These are phyloP conservation scores for Pantherophis alleghaniensis DNA, from an alignment of 2,797 vertebrate genomes.

Conservation along the genomic window DNA sequence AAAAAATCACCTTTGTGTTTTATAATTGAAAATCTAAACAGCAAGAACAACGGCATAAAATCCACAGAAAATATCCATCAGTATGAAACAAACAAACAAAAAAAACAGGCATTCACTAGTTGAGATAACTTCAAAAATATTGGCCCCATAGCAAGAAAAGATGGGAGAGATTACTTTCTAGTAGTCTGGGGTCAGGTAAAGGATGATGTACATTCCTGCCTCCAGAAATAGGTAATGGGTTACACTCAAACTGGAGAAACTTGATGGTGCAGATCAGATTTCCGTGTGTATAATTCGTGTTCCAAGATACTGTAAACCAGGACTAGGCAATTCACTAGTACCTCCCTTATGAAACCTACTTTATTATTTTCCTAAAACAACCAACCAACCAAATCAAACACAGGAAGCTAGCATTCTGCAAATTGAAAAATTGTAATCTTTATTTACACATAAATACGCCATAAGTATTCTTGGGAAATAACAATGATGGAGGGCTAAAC, in stretches of 20 bases:
- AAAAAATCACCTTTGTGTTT: not conserved
- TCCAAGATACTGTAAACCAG: not conserved
- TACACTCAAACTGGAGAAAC: not conserved
- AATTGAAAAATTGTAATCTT: not conserved
- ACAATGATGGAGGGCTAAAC: not conserved
- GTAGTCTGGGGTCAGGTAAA: not conserved
- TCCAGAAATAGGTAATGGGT: not conserved
- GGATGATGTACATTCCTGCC: not conserved
- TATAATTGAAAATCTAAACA: not conserved
- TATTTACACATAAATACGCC: not conserved
- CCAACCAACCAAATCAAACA: not conserved
- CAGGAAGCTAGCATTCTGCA: not conserved
- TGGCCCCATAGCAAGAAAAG: not conserved
- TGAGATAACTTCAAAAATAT: not conserved
- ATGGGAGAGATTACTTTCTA: not conserved
- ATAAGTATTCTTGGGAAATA: not conserved
- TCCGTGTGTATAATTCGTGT: not conserved
- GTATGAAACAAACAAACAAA: not conserved
- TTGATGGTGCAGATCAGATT: not conserved
- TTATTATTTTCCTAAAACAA: not conserved
- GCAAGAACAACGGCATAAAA: not conserved
- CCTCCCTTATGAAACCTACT: not conserved
- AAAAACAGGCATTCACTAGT: not conserved
- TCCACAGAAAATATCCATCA: not conserved
- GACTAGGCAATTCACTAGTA: not conserved